Percentiles rank a stretch among this genome's conserved stretches.
Evolutionary conservation across 53 echinoderm and acorn worm genomes (phyloP).

Genomic region (Hippasteria phrygiana): DNA sequence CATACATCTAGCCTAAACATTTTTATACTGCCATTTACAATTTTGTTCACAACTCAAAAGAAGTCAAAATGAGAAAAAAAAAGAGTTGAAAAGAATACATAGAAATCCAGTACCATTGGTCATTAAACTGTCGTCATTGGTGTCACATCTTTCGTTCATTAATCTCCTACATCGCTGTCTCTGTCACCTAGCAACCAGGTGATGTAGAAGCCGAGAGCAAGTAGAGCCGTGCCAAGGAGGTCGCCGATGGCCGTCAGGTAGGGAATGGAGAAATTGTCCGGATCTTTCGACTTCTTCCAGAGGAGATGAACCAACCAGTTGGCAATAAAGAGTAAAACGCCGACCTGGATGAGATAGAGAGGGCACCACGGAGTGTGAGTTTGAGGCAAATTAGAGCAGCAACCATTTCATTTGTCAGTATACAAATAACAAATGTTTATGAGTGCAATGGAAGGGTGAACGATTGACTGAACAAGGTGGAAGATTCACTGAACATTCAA

Average conservation of each 20-base stretch:
- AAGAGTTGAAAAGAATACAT: not conserved
- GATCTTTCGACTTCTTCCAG: constrained; percentile 87
- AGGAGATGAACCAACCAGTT: constrained; percentile 93
- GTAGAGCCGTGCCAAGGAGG: constrained; percentile 84
- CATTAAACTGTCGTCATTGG: not conserved
- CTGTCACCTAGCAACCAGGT: constrained; percentile 94
- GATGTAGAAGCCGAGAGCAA: constrained; percentile 91
- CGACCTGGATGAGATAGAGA: constrained; percentile 67
- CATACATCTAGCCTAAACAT: too few species aligned
- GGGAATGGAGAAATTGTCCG: constrained; percentile 96
- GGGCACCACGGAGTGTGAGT: not conserved
- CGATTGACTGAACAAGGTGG: not conserved
- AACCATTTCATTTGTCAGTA: too few species aligned
- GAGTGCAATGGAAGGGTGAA: not conserved
- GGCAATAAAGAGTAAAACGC: constrained; percentile 74
- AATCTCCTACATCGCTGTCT: constrained; percentile 95
- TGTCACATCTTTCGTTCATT: not conserved
- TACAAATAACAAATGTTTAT: too few species aligned
- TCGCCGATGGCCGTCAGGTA: constrained; percentile 97
- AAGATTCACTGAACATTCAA: not conserved
- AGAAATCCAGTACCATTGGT: not conserved
- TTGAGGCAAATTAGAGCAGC: too few species aligned
- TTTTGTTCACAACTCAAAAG: too few species aligned
- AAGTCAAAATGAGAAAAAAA: too few species aligned
- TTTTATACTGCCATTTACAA: too few species aligned